phyloP scores from a whole-genome alignment of 1,140 invertebrate genomes.

The Atta cephalotes region DNA sequence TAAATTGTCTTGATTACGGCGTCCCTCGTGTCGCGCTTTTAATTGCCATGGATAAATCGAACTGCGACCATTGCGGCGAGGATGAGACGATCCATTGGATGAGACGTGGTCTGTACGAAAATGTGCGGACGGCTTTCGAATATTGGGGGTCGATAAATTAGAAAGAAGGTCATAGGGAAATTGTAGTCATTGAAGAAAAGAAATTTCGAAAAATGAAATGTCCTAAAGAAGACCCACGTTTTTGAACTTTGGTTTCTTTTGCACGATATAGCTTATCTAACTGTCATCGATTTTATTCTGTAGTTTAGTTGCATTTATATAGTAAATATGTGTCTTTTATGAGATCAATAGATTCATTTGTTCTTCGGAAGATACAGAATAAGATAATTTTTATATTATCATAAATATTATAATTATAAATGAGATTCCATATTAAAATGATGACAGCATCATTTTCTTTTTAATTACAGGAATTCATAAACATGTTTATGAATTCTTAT shows the following conservation, averaged over 20 bases:
- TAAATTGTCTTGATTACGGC: slow-evolving; percentile 42
- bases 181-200: slow-evolving; percentile 12
- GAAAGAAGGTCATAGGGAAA: slow-evolving; percentile 49
- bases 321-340: not conserved
- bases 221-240: not conserved
- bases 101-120: slow-evolving; percentile 20
- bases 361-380: not conserved
- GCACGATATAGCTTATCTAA: not conserved
- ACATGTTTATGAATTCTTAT: not conserved
- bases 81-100: not conserved
- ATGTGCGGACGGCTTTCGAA: slow-evolving; percentile 22
- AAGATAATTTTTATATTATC: not conserved
- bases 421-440: not conserved
- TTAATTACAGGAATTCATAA: not conserved
- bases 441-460: not conserved
- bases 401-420: not conserved
- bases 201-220: not conserved
- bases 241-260: not conserved
- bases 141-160: slow-evolving; percentile 55
- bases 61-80: slow-evolving; percentile 24
- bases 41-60: slow-evolving; percentile 20
- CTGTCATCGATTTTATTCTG: not conserved
- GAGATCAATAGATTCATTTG: not conserved
- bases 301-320: not conserved
- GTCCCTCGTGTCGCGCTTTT: slow-evolving; percentile 8